Evolutionary conservation across 1,140 invertebrate genomes (phyloP), one percentile per base, ranked within the genome.

Genomic region (Gryllus bimaculatus): DNA sequence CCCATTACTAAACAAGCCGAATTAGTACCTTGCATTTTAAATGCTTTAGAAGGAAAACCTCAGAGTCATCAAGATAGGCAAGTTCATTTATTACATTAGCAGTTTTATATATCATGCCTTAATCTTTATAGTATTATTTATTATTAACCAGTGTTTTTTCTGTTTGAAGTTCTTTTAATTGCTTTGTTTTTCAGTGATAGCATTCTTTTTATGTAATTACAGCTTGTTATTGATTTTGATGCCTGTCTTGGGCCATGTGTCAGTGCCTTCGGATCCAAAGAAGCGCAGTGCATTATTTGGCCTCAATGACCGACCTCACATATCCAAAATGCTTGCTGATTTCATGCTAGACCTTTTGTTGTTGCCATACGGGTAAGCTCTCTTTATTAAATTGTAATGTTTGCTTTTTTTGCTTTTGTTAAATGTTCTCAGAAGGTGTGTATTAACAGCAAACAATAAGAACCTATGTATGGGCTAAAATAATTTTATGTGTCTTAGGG

Each of bases 51-150:
- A 82, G 91, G 91, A 75, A 95, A 95, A 85, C 92, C 95, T 77
- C 88, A 91, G 80, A 89, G 90, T 81, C 96, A 98, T 86, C 93
- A 96, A 86, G 95, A 97, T 84, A 92, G 92, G 93, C 94, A 88
- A 54, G 73, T 39, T 74, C 76, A n/a, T 73, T 5, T 54, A 39
- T 78, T 75, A 79, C n/a, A 54, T 47, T 78, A 74, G 8, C 18
- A 48, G 79, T 74, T 18, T 66, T 66, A 66, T 66, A 66, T 7
- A 66, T 18, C 54, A 66, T 66, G 18, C 0, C 7, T 66, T 18
- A 0, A 66, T 66, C 18, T 66, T 0, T 13, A 3, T 66, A 13
- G 10, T 18, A 66, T 66, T 66, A 66, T 66, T 66, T 18, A 66
- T 66, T 66, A 13, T 66, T 66, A 66, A 66, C 54, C 26, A 2